A percentile compares a stretch with the other conserved stretches of the same genome.
These are phyloP conservation scores for Drosophila ogumai DNA, from an alignment of 1,140 invertebrate species.

Conservation along the genomic window DNA sequence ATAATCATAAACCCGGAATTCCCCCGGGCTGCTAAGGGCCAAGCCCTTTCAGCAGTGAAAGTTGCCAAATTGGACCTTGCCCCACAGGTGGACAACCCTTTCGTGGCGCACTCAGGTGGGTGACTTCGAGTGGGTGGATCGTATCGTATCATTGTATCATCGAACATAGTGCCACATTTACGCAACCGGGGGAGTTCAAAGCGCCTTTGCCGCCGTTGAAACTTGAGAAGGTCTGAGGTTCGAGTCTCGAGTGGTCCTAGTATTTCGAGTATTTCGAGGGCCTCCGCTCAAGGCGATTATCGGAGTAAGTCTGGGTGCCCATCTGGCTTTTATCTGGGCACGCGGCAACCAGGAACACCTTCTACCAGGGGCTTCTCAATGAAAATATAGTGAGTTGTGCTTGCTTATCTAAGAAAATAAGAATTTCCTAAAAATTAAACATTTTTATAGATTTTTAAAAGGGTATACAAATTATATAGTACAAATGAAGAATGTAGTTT, in stretches of 20 bases:
- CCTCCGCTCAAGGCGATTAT: constrained; percentile 36
- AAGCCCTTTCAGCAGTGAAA: constrained; percentile 51
- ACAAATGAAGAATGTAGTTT: background rate
- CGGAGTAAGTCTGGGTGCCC: constrained; percentile 17
- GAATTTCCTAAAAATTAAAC: background rate
- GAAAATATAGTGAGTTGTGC: background rate
- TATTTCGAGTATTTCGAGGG: constrained; percentile 27
- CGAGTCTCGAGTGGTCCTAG: constrained; percentile 31
- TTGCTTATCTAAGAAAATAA: background rate
- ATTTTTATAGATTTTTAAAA: background rate
- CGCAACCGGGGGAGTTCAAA: constrained; percentile 43
- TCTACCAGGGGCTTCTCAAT: background rate
- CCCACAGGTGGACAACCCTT: constrained; percentile 32
- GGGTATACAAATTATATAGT: background rate
- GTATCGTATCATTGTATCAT: constrained; percentile 13
- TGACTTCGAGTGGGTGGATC: constrained; percentile 39
- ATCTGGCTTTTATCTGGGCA: constrained; percentile 29
- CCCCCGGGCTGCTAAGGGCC: constrained; percentile 12
- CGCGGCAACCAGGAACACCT: constrained; percentile 24
- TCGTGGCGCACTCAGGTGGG: constrained; percentile 7
- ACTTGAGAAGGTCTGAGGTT: constrained; percentile 35
- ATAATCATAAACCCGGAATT: constrained; percentile 38
- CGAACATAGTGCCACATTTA: constrained; percentile 30
- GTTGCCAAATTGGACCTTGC: constrained; percentile 36
- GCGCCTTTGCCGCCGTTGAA: constrained; percentile 27